Evolutionary conservation across 2,113 vertebrate genomes (phyloP), one percentile per base, ranked within the genome.

Genomic region (Oenanthe melanoleuca): DNA sequence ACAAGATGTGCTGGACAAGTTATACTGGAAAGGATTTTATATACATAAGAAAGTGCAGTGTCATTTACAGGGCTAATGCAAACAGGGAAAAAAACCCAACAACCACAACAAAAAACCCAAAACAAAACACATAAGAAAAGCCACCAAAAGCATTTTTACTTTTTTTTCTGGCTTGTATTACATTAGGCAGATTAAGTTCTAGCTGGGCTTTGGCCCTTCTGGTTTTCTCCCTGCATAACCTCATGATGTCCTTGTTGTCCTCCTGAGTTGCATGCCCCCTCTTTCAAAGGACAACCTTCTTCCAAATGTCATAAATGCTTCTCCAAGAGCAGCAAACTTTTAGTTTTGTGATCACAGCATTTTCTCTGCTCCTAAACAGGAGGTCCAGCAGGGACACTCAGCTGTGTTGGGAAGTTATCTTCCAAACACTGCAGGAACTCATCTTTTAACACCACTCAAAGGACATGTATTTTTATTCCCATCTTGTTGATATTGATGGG

Each of bases 171-270:
- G 34, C 25, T 37, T 47, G 16, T 21, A 31, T 50, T 13, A 5
- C 44, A 18, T 42, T 75, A 37, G 37, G 4, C 44, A 59, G 33
- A 52, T 33, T 44, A 77, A 67, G 6, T 60, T 59, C 44, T 67
- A 18, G 8, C 6, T 59, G 34, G 14, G 25, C 21, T 75, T 57
- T 59, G 31, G 17, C 17, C 17, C 11, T 37, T 60, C 14, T 14
- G 5, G 6, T 52, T 67, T 75, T 86, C 53, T 52, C 45, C 18
- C 26, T 77, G 14, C 11, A 23, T 44, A 44, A 26, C 18, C 11
- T 52, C 22, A 15, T 15, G 18, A 52, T 0, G 0, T 31, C 56
- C 16, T 52, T 52, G 12, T 60, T 60, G 24, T 29, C 45, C 25
- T 71, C 37, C 37, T 23, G 9, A 61, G 25, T 13, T 13, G 12